Evolutionary conservation across 2,888 invertebrate species (phyloP), one percentile per base, ranked within the genome.

Genomic region (Ennomos fuscantarius): DNA sequence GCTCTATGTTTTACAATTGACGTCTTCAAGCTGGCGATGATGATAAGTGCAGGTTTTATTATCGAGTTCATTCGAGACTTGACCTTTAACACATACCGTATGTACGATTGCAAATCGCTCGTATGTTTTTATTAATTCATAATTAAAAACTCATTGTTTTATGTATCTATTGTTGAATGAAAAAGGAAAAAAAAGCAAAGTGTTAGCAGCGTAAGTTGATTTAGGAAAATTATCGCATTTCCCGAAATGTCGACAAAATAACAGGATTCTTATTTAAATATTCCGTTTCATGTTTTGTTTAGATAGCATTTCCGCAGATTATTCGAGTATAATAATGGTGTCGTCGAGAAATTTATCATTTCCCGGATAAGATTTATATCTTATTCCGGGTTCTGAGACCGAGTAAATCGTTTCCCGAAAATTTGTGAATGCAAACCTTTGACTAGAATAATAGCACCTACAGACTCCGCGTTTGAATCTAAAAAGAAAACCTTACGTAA

Each of bases 341-440:
- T 65, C 61, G 41, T 57, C 64, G 39, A 49, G 51, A 61, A 69
- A 70, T 67, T 63, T 66, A 66, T 66, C 49, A 53, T 24, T 24
- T 24, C 24, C 24, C 24, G 57, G 63, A 66, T 65, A 31, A 58
- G 55, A 72, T 74, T 70, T 66, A 68, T 69, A 57, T 64, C 50
- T 62, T 55, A 59, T 62, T 56, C 63, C 56, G 62, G 54, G 52
- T 55, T 60, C 62, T 55, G 62, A 54, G 51, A 63, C 55, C 31
- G 47, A 59, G 64, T 61, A 63, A 70, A 70, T 69, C 61, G 58
- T 62, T 53, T 48, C 56, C 44, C 41, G 42, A 53, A 60, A 65
- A 50, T 61, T 48, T 63, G 9, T 32, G 55, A 39, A 58, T 52
- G 40, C 12, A 45, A 58, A 50, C 51, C 46, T 50, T 46, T 46